phyloP scores from a whole-genome alignment of 2,113 vertebrate genomes.

The Chloropsis hardwickii region DNA sequence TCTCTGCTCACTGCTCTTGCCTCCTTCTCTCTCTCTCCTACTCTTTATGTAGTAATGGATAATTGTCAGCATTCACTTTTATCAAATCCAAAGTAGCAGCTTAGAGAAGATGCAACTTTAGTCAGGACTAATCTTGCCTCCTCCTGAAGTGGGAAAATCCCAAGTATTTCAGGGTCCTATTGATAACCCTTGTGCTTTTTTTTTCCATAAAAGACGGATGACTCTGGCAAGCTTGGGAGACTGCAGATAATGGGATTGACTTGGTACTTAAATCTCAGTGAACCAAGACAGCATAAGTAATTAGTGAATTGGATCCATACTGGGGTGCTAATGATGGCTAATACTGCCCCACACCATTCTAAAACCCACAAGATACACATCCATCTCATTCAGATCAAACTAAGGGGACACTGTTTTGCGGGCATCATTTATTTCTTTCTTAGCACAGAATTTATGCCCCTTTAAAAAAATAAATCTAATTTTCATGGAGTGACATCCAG shows the following conservation, averaged over 20 bases:
- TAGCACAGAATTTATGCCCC: constrained; percentile 63
- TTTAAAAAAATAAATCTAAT: constrained; percentile 77
- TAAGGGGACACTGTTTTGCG: constrained; percentile 57
- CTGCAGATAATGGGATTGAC: constrained; percentile 95
- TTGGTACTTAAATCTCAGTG: constrained; percentile 97
- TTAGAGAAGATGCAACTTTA: constrained; percentile 76
- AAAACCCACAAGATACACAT: constrained; percentile 77
- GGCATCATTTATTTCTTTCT: constrained; percentile 74
- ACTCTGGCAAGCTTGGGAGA: constrained; percentile 88
- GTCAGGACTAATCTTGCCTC: constrained; percentile 75
- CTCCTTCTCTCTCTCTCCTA: constrained; percentile 3
- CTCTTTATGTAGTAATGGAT: constrained; percentile 66
- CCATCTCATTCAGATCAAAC: constrained; percentile 79
- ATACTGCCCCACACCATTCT: constrained; percentile 84
- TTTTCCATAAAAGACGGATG: constrained; percentile 82
- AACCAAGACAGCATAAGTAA: constrained; percentile 96
- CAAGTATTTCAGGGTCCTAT: constrained; percentile 77
- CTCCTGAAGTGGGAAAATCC: constrained; percentile 79
- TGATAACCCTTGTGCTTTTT: constrained; percentile 84
- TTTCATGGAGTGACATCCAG: constrained; percentile 81
- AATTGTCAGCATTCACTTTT: constrained; percentile 80
- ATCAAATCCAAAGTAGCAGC: constrained; percentile 73
- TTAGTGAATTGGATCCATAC: constrained; percentile 94
- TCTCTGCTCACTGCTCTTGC: neutral
- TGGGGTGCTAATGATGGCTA: constrained; percentile 93